These are phyloP conservation scores for Cinclus mexicanus DNA, from an alignment of 2,113 vertebrate species.

Conservation along the genomic window DNA sequence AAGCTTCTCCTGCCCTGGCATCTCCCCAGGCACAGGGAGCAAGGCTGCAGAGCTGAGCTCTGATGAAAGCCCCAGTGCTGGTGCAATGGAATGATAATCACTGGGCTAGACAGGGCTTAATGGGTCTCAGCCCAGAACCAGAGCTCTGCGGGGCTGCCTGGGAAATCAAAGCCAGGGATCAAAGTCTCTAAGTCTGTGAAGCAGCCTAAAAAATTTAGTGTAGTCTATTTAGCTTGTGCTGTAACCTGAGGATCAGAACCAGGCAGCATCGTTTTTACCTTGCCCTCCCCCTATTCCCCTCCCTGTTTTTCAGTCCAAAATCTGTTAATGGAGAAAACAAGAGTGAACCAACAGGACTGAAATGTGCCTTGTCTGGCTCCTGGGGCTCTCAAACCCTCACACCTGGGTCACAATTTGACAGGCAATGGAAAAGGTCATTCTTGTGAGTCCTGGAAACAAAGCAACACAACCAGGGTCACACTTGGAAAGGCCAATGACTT, in stretches of 20 bases:
- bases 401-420: conserved; percentile 27
- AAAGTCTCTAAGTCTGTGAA: conserved; percentile 40
- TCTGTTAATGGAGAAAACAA: conserved; percentile 26
- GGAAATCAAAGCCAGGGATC: conserved; percentile 57
- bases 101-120: not conserved
- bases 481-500: not conserved
- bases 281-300: not conserved
- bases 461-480: not conserved
- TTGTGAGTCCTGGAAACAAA: not conserved
- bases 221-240: conserved; percentile 49
- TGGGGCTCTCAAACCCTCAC: conserved; percentile 27
- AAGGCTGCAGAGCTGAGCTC: not conserved
- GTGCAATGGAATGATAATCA: not conserved
- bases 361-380: conserved; percentile 15
- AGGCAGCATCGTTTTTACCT: conserved; percentile 35
- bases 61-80: not conserved
- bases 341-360: not conserved
- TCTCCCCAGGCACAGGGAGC: not conserved
- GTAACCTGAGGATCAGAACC: conserved; percentile 32
- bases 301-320: not conserved
- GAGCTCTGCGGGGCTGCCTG: accelerated
- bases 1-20: not conserved
- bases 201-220: conserved; percentile 44
- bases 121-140: conserved; percentile 3
- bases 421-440: conserved; percentile 23